A percentile compares a stretch with the other conserved stretches of the same genome.
These are phyloP conservation scores for Caenorhabditis latens DNA, from an alignment of 1,140 invertebrate species.

Conservation along the genomic window DNA sequence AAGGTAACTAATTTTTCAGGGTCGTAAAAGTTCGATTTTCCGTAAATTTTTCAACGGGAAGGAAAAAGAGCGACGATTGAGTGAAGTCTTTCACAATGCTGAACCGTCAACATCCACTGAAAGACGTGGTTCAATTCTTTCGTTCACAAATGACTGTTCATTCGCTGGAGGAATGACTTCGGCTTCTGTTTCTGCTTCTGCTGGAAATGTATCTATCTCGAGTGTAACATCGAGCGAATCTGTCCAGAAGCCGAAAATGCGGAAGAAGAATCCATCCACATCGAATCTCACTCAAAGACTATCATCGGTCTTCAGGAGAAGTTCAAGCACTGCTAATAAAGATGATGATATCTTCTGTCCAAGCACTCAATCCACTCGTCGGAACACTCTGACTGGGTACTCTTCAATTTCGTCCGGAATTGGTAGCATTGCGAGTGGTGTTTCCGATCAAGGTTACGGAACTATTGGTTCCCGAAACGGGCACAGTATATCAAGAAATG, in stretches of 20 bases:
- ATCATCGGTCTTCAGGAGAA: slow-evolving; percentile 10
- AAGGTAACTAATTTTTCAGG: background rate
- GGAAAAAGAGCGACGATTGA: slow-evolving; percentile 12
- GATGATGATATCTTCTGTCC: background rate
- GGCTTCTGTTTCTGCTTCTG: background rate
- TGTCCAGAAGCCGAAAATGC: background rate
- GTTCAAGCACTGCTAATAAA: slow-evolving; percentile 1
- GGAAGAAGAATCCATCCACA: slow-evolving; percentile 12
- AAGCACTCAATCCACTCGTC: background rate
- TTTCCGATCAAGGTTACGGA: slow-evolving; percentile 37
- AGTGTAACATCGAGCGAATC: background rate
- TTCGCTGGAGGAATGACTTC: background rate
- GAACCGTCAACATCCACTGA: background rate
- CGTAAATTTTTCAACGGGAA: slow-evolving; percentile 3
- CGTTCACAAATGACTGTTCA: slow-evolving; percentile 15
- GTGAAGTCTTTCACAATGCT: background rate
- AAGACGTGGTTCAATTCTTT: background rate
- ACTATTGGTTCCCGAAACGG: slow-evolving; percentile 10
- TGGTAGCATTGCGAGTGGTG: slow-evolving; percentile 21
- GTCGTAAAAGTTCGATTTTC: slow-evolving; percentile 18
- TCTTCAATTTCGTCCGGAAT: slow-evolving; percentile 20
- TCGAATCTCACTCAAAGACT: slow-evolving; percentile 14
- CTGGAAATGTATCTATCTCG: background rate
- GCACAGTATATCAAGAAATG: slow-evolving; percentile 16
- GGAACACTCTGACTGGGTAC: slow-evolving; percentile 4